phyloP scores from a whole-genome alignment of 1,140 invertebrate genomes.

The Hyles vespertilio region DNA sequence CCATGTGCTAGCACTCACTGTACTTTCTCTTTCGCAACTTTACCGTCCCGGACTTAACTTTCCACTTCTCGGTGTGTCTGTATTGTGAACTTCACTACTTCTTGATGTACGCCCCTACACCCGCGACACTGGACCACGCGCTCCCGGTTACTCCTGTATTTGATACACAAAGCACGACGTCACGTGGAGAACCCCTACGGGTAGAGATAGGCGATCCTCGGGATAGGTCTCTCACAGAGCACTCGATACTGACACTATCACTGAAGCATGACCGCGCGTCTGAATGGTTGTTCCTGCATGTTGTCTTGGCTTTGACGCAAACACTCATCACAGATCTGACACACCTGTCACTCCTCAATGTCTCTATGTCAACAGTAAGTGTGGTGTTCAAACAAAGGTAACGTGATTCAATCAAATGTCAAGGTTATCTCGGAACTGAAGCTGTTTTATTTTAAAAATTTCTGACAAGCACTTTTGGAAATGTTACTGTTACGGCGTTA shows the following conservation, averaged over 20 bases:
- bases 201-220: slow-evolving; percentile 21
- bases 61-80: slow-evolving; percentile 54
- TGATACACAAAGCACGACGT: slow-evolving; percentile 27
- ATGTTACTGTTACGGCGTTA: slow-evolving; percentile 28
- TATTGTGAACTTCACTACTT: slow-evolving; percentile 40
- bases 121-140: slow-evolving; percentile 52
- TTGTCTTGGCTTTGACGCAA: slow-evolving; percentile 69
- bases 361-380: slow-evolving; percentile 25
- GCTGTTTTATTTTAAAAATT: background rate
- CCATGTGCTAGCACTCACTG: slow-evolving; percentile 70
- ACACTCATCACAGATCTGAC: slow-evolving; percentile 27
- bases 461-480: slow-evolving; percentile 47
- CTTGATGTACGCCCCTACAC: slow-evolving; percentile 43
- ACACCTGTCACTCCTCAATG: slow-evolving; percentile 22
- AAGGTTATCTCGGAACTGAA: slow-evolving; percentile 1
- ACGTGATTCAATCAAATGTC: background rate
- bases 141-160: slow-evolving; percentile 28
- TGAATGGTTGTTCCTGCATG: slow-evolving; percentile 68
- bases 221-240: slow-evolving; percentile 54
- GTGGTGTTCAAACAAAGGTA: background rate
- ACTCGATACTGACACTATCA: slow-evolving; percentile 53
- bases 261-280: slow-evolving; percentile 63
- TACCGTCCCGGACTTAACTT: slow-evolving; percentile 63
- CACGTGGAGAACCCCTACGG: slow-evolving; percentile 6
- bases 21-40: slow-evolving; percentile 66